Conservation (phyloP, 2,113 vertebrate genomes). For the Suncus etruscus region DNA sequence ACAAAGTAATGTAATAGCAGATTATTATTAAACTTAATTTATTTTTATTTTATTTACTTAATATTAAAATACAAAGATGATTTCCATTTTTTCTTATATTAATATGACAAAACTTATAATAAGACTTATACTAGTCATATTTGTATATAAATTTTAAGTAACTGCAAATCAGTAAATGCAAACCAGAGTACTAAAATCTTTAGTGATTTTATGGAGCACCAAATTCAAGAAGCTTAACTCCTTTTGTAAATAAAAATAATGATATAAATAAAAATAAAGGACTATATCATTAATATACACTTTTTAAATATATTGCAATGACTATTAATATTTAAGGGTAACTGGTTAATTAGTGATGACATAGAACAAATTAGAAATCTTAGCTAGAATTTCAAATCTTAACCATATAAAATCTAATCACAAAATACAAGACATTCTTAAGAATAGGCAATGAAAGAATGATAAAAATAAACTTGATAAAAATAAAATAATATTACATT, state of each 20-base stretch:
- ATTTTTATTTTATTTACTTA: too few species aligned
- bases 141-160: not conserved
- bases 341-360: not conserved
- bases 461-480: too few species aligned
- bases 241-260: not conserved
- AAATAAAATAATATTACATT: not conserved
- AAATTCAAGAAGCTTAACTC: not conserved
- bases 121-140: not conserved
- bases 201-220: not conserved
- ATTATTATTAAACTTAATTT: slow-evolving; percentile 36
- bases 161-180: not conserved
- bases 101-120: not conserved
- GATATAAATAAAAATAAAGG: not conserved
- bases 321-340: not conserved
- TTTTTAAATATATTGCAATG: not conserved
- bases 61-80: too few species aligned
- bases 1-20: slow-evolving; percentile 9
- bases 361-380: not conserved
- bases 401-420: too few species aligned
- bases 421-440: not conserved
- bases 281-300: not conserved
- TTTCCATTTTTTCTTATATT: too few species aligned
- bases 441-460: not conserved
- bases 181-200: slow-evolving; percentile 9
- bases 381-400: too few species aligned